Evolutionary conservation across 2,797 vertebrate genomes (phyloP).

Genomic region (Parauchenoglanis ngamensis): DNA sequence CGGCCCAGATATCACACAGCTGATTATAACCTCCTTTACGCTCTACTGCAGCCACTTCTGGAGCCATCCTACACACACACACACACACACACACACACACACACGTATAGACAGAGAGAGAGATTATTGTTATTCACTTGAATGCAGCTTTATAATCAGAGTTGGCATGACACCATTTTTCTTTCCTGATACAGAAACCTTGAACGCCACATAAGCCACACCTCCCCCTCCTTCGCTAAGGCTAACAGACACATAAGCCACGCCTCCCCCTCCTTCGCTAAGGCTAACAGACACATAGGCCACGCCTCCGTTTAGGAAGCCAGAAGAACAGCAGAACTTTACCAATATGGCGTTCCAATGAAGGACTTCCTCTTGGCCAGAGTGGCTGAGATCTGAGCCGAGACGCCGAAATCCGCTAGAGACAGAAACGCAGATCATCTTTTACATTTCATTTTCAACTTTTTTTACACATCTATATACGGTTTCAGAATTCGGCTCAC

Average conservation of each 20-base stretch:
- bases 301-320: not conserved
- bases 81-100: not conserved
- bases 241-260: not conserved
- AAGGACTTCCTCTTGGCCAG: constrained; percentile 98
- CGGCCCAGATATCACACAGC: constrained; percentile 97
- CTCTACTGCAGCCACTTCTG: constrained; percentile 96
- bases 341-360: constrained; percentile 99
- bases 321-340: constrained; percentile 56
- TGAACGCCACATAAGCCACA: no score
- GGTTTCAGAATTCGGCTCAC: constrained; percentile 72
- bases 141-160: not conserved
- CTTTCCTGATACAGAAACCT: not conserved
- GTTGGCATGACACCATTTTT: not conserved
- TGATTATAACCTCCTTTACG: constrained; percentile 98
- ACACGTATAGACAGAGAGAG: no score
- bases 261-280: not conserved
- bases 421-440: not conserved
- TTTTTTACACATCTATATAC: no score
- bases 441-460: not conserved
- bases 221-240: not conserved
- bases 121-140: not conserved
- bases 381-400: constrained; percentile 97
- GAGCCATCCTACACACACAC: constrained; percentile 86
- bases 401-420: constrained; percentile 95
- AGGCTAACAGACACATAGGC: not conserved